Evolutionary conservation across 2,797 vertebrate genomes (phyloP), one percentile per base, ranked within the genome.

Genomic region (Ctenochaetus hawaiiensis): DNA sequence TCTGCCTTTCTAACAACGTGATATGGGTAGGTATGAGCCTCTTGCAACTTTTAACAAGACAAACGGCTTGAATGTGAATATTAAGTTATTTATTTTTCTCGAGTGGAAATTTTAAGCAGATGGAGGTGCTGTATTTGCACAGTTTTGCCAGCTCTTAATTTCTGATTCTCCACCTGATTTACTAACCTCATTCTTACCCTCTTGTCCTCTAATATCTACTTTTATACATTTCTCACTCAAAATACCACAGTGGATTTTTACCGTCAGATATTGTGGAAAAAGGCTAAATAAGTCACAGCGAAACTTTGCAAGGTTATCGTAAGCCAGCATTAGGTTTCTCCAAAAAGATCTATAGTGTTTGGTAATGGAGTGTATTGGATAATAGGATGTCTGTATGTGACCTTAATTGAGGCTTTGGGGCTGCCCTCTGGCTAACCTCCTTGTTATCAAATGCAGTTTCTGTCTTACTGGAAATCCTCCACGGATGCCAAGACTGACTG

Each of bases 381-480:
- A 88, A 91, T 82, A 70, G 80, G 80, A 77, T 62, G 77, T 85
- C 76, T 78, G 76, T 72, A 72, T 76, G 72, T 92, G 82, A 80
- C 87, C 89, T 87, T 90, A 89, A 91, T 90, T 89, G 77, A 85
- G 65, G 77, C 90, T 87, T 84, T 84, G 68, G 86, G 76, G 65
- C 82, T 90, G 86, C 77, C 79, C 85, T 83, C 77, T 89, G 87
- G 82, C 67, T 89, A 84, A 91, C 86, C 85, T 44, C 17, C 85
- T 85, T 83, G 84, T 93, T 92, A 92, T 91, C 86, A 92, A 89
- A 90, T 83, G 72, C 80, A 81, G 82, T 89, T 86, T 87, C 78
- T 87, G 83, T 90, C 91, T 92, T 88, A 83, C 82, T 91, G 88
- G 86, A 91, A 93, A 89, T 75, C 89, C 83, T 85, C 85, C 71